Base-by-base conservation (phyloP, 2,113 vertebrate genomes). In the Sceloporus undulatus region DNA sequence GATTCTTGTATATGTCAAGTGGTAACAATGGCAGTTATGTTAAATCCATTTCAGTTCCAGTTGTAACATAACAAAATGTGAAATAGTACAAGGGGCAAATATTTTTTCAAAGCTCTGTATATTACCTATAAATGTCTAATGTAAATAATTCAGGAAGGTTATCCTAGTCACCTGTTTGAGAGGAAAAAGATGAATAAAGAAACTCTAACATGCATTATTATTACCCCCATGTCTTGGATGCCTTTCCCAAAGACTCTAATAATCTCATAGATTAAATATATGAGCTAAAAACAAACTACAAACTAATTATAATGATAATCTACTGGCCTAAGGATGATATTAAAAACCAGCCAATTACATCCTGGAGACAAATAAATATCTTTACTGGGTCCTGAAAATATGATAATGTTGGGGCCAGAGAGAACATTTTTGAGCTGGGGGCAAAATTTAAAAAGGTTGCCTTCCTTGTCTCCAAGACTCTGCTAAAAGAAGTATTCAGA, bases 191-290 rank as follows among this genome's bases (percentile, higher is more conserved):
- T 65, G 0, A 48, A 89, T 9, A 5, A 74, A 52, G 23, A 1
- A 29, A 13, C 88, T 71, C 74, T 90, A 92, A 62, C 82, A 93
- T 76, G 86, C 85, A 66, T 66, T 66, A 66, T 66, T 66, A 66
- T 21, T 66, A 21, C 18, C 23, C 23, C 23, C 65, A 66, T 48
- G 65, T 66, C 23, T 66, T 66, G 62, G 2, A 65, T 65, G 65
- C 23, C 65, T 66, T 66, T 66, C 18, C 16, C 65, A 5, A 66
- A 66, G 23, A 66, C 19, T 66, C 65, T 66, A 21, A 23, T 6
- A 19, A 66, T 66, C 65, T 48, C 7, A 48, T 66, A 66, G 65
- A 66, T 66, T 21, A 6, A 66, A 66, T 66, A 66, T 66, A 66
- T 21, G 23, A 66, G 23, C 18, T 19, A 66, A 66, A 18, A 66